Evolutionary conservation across 2,888 invertebrate genomes (phyloP).

Genomic region (Drosophila colorata): DNA sequence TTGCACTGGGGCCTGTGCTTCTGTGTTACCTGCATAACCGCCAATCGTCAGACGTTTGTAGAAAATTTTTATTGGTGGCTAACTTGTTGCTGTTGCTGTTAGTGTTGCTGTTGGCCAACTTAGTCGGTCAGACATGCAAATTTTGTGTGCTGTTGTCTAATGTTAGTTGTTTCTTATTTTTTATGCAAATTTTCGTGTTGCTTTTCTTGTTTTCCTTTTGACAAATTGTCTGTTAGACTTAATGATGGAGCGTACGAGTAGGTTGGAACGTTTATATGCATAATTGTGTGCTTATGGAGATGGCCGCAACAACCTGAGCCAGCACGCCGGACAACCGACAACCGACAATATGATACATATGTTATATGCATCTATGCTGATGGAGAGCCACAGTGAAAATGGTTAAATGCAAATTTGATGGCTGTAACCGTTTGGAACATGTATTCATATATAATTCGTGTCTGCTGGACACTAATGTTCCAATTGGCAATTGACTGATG

Average conservation of each 20-base stretch:
- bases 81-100: constrained; percentile 47
- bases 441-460: neutral
- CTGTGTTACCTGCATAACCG: constrained; percentile 67
- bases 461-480: too few species aligned
- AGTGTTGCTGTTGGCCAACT: constrained; percentile 61
- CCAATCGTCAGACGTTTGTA: constrained; percentile 43
- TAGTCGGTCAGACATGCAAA: constrained; percentile 76
- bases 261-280: constrained; percentile 52
- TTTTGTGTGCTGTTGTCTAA: constrained; percentile 62
- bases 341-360: constrained; percentile 42
- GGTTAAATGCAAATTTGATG: constrained; percentile 21
- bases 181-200: constrained; percentile 72
- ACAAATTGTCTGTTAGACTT: constrained; percentile 77
- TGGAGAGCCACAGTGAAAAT: constrained; percentile 6
- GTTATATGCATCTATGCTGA: constrained; percentile 11
- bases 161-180: constrained; percentile 75
- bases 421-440: neutral
- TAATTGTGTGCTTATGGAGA: constrained; percentile 56
- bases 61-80: constrained; percentile 70
- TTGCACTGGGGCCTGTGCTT: constrained; percentile 70
- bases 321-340: neutral
- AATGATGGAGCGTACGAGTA: constrained; percentile 68
- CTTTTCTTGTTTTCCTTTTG: constrained; percentile 61
- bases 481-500: neutral
- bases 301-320: constrained; percentile 8